Evolutionary conservation across 2,113 vertebrate genomes (phyloP).

Genomic region (Eudorcas thomsonii): DNA sequence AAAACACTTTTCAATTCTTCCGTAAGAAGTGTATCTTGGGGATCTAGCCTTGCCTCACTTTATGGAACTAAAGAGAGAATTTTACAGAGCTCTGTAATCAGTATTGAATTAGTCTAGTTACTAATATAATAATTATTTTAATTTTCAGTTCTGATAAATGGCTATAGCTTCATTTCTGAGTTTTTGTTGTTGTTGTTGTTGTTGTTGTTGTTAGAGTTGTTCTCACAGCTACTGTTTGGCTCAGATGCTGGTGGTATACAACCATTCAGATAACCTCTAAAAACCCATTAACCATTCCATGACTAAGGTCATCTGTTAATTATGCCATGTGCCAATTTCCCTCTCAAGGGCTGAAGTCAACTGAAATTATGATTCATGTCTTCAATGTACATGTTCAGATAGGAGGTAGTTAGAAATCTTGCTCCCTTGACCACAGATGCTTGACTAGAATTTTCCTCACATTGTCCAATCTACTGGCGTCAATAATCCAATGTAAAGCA

Average conservation of each 20-base stretch:
- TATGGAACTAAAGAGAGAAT: neutral
- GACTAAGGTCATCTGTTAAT: neutral
- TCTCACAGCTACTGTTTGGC: neutral
- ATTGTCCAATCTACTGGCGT: fast-evolving
- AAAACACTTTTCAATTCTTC: neutral
- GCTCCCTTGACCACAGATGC: neutral
- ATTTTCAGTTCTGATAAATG: neutral
- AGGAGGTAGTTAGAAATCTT: neutral
- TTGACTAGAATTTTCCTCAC: neutral
- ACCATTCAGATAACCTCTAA: neutral
- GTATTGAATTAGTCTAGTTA: neutral
- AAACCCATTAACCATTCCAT: neutral
- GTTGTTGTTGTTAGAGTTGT: neutral
- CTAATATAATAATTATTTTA: neutral
- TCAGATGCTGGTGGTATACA: neutral
- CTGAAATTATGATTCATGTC: neutral
- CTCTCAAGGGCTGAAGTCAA: neutral
- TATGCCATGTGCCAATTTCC: neutral
- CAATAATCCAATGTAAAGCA: neutral
- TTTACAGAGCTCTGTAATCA: neutral
- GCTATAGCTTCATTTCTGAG: neutral
- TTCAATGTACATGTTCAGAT: neutral
- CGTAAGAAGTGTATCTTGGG: neutral
- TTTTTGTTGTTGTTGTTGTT: neutral
- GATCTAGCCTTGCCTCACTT: neutral